Base-by-base conservation (phyloP, 2,113 vertebrate genomes). In the Cyprinus carpio region DNA sequence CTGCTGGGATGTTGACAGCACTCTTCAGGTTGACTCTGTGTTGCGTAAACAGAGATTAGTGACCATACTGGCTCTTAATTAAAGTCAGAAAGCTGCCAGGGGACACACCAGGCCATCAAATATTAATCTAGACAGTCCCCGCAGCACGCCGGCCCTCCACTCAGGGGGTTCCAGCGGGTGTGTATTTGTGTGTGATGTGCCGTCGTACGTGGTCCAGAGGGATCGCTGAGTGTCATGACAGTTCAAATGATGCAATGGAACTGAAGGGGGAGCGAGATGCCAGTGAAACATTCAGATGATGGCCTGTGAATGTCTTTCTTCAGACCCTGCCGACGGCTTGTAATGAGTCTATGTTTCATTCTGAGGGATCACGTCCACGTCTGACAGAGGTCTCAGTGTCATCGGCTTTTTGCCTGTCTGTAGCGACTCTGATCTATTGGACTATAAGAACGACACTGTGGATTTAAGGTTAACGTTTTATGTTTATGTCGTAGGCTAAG, bases 51-150 rank as follows among this genome's bases (percentile, higher is more conserved):
- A 86, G 86, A 79, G 88, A 91, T 91, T 88, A 91, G 85, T 62
- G n/a, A 83, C 83, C 89, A 89, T 85, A 84, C 51, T 80, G 84
- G 81, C 75, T 90, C 78, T 92, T 93, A 92, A 94, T 93, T 92
- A 94, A 92, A 91, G 88, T 90, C 90, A 88, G 79, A 89, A 83
- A 87, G 65, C 87, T 85, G 75, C 27, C 87, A 69, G 37, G 84
- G 65, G 80, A 88, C 87, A 87, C 87, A 89, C 72, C 88, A 84
- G 75, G 54, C 77, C 92, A 90, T 93, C 88, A 92, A 93, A 93
- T 92, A 92, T 92, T 93, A 91, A 94, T 92, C 83, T 85, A 88
- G 74, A 75, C 79, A 5, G 20, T 83, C 74, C 72, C 46, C 11
- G 62, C 37, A 16, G 64, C 67, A 40, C 54, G 43, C 64, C 69